Evolutionary conservation across 2,113 vertebrate genomes (phyloP), one percentile per base, ranked within the genome.

Genomic region (Scalopus aquaticus): DNA sequence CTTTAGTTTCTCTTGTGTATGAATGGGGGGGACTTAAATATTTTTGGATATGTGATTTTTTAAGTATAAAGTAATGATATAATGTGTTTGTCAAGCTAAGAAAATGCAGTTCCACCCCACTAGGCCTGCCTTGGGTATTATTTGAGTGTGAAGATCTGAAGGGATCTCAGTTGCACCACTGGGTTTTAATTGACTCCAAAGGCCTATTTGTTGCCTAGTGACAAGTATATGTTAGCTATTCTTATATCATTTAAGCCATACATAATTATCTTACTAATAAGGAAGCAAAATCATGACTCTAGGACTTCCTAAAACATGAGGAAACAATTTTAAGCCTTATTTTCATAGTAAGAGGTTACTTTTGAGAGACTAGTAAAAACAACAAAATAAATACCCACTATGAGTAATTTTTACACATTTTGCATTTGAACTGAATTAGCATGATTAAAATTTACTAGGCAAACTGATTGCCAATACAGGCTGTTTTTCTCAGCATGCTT

Each of bases 391-490:
- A 77, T 81, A 80, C 3, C 7, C 16, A 89, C 15, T 58, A 24
- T 44, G 49, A 91, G 54, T 44, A 64, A 65, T 54, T 74, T 24
- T 85, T 60, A 70, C 16, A 80, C 39, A 88, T 92, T 91, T 72
- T 58, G 24, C 65, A 87, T 77, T 90, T 94, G 11, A 93, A 86
- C 32, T 84, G 74, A 93, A 26, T 20, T 2, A 19, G 35, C 90
- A 91, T 56, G 77, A 70, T n/a, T 91, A 73, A 93, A 95, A 92
- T 88, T 78, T 74, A 89, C 44, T 83, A 88, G 54, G 24, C 84
- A 93, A 92, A 65, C 4, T 26, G 37, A 83, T 70, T 85, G 58
- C 62, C 80, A 92, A 73, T 39, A 83, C 16, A 56, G 28, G 4
- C 77, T 88, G 67, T 80, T 80, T 90, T 93, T 46, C 65, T 93